Evolutionary conservation across 1,140 invertebrate genomes (phyloP).

Genomic region (Procambarus clarkii): DNA sequence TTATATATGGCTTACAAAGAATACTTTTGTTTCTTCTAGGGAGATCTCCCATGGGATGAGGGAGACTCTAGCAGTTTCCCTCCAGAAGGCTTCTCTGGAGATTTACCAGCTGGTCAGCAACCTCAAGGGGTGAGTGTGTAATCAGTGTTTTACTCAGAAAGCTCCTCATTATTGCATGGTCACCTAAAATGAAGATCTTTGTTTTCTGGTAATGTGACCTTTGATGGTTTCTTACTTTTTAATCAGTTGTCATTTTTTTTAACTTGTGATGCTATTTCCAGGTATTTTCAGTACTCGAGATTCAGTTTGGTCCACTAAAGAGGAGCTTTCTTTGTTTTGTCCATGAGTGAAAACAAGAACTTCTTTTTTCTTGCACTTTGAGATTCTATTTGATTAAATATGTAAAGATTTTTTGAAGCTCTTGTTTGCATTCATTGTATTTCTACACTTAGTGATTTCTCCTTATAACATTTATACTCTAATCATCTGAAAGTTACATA

Average conservation of each 20-base stretch:
- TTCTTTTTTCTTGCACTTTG: background rate
- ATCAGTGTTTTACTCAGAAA: conserved; percentile 36
- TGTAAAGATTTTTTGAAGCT: background rate
- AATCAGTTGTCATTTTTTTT: background rate
- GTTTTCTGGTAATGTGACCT: background rate
- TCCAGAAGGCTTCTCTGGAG: conserved; percentile 57
- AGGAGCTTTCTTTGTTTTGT: conserved; percentile 33
- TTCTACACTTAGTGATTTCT: conserved; percentile 38
- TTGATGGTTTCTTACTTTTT: background rate
- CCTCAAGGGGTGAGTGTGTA: conserved; percentile 67
- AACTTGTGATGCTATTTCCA: background rate
- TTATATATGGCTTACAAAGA: background rate
- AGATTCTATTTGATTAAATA: background rate
- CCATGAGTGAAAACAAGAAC: conserved; percentile 16
- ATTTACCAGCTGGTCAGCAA: conserved; percentile 56
- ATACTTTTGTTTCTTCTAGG: conserved; percentile 27
- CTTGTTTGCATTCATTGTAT: conserved; percentile 20
- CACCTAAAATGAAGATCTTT: background rate
- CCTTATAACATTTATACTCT: conserved; percentile 36
- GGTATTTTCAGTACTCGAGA: background rate
- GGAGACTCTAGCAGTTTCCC: conserved; percentile 67
- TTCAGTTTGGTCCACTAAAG: background rate
- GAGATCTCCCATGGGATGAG: conserved; percentile 59
- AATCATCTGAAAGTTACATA: background rate
- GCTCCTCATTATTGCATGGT: conserved; percentile 21